Percentiles rank a stretch among this genome's conserved stretches.
phyloP scores from a whole-genome alignment of 2,888 invertebrate species.

The Thera obeliscata region DNA sequence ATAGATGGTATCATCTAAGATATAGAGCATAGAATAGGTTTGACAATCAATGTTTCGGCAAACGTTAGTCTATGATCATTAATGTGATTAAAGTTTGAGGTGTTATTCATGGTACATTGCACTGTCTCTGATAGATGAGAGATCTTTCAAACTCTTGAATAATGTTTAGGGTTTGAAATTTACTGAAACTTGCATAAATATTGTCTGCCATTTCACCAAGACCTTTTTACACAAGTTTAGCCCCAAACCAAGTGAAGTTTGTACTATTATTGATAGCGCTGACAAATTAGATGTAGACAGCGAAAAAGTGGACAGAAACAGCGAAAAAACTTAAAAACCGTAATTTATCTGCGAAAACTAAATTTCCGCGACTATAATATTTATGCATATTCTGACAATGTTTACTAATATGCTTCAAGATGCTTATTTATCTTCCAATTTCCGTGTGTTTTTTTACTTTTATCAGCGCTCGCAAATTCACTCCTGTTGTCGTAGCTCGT shows the following conservation, averaged over 20 bases:
- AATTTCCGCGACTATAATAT: no score
- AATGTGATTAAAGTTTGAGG: not conserved
- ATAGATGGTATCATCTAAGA: constrained; percentile 1
- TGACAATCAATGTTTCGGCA: not conserved
- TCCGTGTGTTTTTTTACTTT: not conserved
- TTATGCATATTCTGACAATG: not conserved
- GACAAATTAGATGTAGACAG: no score
- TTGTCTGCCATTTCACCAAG: no score
- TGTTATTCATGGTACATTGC: not conserved
- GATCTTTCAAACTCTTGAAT: no score
- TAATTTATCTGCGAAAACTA: no score
- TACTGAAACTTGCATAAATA: no score
- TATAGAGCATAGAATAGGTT: not conserved
- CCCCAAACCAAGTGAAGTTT: no score
- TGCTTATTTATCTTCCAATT: not conserved
- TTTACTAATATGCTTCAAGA: not conserved
- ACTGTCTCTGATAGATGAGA: not conserved
- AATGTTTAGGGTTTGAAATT: no score
- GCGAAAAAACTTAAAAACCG: no score
- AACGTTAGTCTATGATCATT: not conserved
- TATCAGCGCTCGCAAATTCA: not conserved
- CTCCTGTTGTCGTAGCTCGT: constrained; percentile 10
- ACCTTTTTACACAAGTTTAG: no score
- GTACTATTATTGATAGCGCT: no score
- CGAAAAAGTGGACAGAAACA: no score